Evolutionary conservation across 2,113 vertebrate species (phyloP).

Genomic region (Ciconia maguari): DNA sequence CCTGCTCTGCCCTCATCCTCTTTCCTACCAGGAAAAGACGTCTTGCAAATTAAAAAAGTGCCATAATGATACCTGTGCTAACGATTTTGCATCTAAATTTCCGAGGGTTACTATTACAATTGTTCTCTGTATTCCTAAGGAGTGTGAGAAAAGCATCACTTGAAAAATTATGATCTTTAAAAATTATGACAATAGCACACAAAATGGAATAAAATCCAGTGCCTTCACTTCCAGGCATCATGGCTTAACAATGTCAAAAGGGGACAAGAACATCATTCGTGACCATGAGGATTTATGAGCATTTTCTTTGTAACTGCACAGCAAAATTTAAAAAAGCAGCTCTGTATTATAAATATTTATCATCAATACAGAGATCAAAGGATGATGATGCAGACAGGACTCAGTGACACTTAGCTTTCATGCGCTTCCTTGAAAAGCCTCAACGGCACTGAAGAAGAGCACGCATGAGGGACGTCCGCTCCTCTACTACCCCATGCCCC

Average conservation of each 20-base stretch:
- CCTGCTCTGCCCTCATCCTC: not conserved
- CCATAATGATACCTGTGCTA: not conserved
- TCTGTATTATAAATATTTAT: not conserved
- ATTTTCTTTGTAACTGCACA: not conserved
- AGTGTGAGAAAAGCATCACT: not conserved
- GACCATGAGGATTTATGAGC: not conserved
- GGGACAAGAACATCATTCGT: not conserved
- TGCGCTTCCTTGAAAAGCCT: not conserved
- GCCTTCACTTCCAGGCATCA: not conserved
- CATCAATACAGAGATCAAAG: not conserved
- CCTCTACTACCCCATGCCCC: not conserved
- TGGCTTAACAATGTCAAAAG: not conserved
- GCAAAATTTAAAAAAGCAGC: not conserved
- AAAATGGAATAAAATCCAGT: not conserved
- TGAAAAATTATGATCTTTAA: not conserved
- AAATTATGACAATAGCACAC: not conserved
- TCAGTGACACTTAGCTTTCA: not conserved
- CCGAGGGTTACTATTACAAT: not conserved
- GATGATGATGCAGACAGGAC: not conserved
- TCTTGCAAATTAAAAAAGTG: not conserved
- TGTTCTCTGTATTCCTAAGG: not conserved
- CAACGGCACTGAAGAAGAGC: not conserved
- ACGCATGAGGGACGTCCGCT: rapidly evolving
- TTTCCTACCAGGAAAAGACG: not conserved
- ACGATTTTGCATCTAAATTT: not conserved